Conservation (phyloP, 2,113 vertebrate species). For the Scopus umbretta region DNA sequence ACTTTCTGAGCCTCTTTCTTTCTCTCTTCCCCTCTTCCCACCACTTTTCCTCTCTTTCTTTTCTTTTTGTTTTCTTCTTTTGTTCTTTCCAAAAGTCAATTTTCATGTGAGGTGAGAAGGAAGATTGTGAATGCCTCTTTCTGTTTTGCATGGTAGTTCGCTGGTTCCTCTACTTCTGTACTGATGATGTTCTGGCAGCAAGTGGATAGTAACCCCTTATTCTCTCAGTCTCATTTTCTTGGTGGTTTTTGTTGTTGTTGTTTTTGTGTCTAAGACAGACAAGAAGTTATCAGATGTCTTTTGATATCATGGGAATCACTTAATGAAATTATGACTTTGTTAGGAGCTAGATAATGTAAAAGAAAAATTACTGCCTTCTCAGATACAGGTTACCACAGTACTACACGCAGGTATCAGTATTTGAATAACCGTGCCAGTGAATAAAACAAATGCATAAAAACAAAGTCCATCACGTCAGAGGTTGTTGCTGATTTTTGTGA, state of each 20-base stretch:
- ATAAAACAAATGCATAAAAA: neutral
- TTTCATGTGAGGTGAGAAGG: neutral
- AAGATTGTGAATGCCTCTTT: neutral
- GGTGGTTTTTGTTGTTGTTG: rapidly evolving
- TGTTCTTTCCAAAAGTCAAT: neutral
- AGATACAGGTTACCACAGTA: neutral
- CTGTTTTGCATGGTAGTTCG: neutral
- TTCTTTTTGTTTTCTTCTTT: neutral
- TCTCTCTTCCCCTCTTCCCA: neutral
- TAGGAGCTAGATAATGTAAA: neutral
- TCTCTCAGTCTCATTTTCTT: neutral
- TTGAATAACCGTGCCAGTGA: neutral
- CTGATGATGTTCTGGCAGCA: neutral
- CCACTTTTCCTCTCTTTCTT: neutral
- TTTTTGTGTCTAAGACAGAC: neutral
- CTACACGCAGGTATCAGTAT: neutral
- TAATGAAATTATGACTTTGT: neutral
- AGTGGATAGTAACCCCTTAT: neutral
- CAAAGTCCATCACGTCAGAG: neutral
- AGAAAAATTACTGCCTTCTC: neutral
- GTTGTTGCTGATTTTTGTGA: neutral
- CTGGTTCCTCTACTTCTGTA: neutral
- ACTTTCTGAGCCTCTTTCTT: neutral
- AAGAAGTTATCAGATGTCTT: neutral
- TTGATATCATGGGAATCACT: neutral